Percentiles rank a stretch among this genome's conserved stretches.
These are phyloP conservation scores for Pseudopleuronectes americanus DNA, from an alignment of 2,797 vertebrate species.

Conservation along the genomic window DNA sequence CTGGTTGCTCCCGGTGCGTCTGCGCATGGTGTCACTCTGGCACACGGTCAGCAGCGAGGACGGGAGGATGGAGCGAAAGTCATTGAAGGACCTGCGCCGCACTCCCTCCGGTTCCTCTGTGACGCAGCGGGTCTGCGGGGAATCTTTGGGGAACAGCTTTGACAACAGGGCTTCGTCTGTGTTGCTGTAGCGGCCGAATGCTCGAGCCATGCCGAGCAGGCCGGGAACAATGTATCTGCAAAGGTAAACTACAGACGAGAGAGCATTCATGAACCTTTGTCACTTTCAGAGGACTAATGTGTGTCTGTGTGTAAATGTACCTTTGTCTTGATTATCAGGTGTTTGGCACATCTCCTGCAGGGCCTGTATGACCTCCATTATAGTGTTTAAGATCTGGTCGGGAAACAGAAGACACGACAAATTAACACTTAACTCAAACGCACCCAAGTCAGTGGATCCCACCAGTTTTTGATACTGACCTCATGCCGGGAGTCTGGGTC, in stretches of 20 bases:
- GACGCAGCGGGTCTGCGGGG: conserved; percentile 82
- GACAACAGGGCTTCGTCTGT: conserved; percentile 92
- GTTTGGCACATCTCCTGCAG: conserved; percentile 93
- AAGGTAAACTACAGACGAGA: conserved; percentile 87
- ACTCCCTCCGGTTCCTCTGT: conserved; percentile 90
- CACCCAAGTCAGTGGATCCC: neutral
- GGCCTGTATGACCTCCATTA: conserved; percentile 91
- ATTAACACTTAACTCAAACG: neutral
- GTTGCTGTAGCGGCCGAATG: conserved; percentile 95
- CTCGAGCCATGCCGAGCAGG: conserved; percentile 92
- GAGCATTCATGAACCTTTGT: conserved; percentile 10
- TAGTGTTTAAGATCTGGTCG: conserved; percentile 89
- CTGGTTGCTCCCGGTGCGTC: conserved; percentile 53
- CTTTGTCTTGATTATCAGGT: conserved; percentile 93
- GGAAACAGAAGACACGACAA: conserved; percentile 31
- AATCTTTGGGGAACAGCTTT: conserved; percentile 91
- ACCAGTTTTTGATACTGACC: conserved; percentile 74
- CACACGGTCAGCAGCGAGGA: conserved; percentile 91
- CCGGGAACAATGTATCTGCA: conserved; percentile 92
- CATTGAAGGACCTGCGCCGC: conserved; percentile 94
- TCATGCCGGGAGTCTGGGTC: conserved; percentile 86
- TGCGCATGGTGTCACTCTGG: conserved; percentile 88
- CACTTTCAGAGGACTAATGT: neutral
- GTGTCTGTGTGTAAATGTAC: conserved; percentile 67
- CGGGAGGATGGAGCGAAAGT: conserved; percentile 96